Base-by-base conservation (phyloP, 64 coral and sea anemone genomes). In the Astreopora myriophthalma region DNA sequence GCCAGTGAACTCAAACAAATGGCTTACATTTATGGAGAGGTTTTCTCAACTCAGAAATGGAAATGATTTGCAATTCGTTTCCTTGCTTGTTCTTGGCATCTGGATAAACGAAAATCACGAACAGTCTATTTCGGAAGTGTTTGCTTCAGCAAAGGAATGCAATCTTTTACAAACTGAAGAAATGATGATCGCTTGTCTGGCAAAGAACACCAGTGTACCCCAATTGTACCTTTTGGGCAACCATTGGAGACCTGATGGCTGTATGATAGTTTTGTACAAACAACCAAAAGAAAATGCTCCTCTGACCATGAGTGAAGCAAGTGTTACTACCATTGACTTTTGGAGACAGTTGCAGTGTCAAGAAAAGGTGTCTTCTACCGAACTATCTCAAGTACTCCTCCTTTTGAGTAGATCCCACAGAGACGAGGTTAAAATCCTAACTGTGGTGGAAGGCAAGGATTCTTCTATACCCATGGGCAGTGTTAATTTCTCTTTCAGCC, bases 51-150 rank as follows among this genome's bases (percentile, higher is more conserved):
- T 37, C 1, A 5, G 17, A 3, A 19, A 22, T 5, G 70, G 22
- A 6, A 73, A 37, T 25, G 24, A 48, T 13, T 10, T 16, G 7
- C n/a, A n/a, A n/a, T n/a, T n/a, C n/a, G 16, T 33, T 36, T 49
- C 34, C 13, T 61, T 46, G 19, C 75, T 22, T 28, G 33, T 92
- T 86, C 34, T 85, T 63, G 90, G 90, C 5, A 16, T 67, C 19
- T 92, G 90, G 90, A 31, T 83, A 11, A 83, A 83, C n/a, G 79
- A 83, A 63, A 63, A 36, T 36, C 17, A 39, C 10, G 52, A 64
- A 17, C 9, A 83, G 9, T 61, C 49, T 64, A 1, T 58, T n/a
- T 36, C 32, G 32, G 52, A 63, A 38, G 30, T 83, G 9, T 83
- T 83, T 1, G 52, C 79, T 12, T 29, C 34, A 64, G 32, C 34